phyloP scores from a whole-genome alignment of 2,888 invertebrate species.

The Reticulitermes lucifugus region DNA sequence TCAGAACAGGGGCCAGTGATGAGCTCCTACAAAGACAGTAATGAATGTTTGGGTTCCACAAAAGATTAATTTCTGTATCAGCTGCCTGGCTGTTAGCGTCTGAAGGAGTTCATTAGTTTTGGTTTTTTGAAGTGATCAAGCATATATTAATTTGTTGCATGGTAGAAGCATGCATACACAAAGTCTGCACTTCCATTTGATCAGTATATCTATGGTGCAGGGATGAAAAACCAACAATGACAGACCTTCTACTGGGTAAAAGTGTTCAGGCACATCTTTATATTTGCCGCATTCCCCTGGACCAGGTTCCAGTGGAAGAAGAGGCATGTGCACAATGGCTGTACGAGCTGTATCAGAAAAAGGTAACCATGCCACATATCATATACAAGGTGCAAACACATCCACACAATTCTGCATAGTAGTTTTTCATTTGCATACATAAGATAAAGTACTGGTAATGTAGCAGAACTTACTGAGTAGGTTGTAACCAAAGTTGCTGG shows the following conservation, averaged over 20 bases:
- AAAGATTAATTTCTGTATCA: too few relatives aligned
- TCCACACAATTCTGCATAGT: not conserved
- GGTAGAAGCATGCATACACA: too few relatives aligned
- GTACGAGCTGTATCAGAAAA: conserved; percentile 82
- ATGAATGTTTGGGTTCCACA: too few relatives aligned
- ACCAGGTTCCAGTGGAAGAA: conserved; percentile 82
- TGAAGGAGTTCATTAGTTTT: too few relatives aligned
- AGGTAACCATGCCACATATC: conserved; percentile 68
- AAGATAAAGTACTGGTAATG: not conserved
- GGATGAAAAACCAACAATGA: conserved; percentile 77
- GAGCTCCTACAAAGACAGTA: too few relatives aligned
- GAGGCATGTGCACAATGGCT: conserved; percentile 84
- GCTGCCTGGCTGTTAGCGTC: too few relatives aligned
- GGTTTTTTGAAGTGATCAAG: too few relatives aligned
- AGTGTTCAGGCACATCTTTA: conserved; percentile 80
- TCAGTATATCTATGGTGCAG: conserved; percentile 13
- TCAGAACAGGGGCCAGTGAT: too few relatives aligned
- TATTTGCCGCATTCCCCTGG: conserved; percentile 84
- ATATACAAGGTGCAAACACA: not conserved
- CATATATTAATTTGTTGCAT: too few relatives aligned
- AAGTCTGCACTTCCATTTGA: too few relatives aligned
- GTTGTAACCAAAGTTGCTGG: not conserved
- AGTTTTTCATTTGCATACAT: not conserved
- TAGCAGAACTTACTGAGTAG: not conserved
- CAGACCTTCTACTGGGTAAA: conserved; percentile 79